Evolutionary conservation across 35 echinoderm and acorn worm species (phyloP).

Genomic region (Stichopus chloronotus): DNA sequence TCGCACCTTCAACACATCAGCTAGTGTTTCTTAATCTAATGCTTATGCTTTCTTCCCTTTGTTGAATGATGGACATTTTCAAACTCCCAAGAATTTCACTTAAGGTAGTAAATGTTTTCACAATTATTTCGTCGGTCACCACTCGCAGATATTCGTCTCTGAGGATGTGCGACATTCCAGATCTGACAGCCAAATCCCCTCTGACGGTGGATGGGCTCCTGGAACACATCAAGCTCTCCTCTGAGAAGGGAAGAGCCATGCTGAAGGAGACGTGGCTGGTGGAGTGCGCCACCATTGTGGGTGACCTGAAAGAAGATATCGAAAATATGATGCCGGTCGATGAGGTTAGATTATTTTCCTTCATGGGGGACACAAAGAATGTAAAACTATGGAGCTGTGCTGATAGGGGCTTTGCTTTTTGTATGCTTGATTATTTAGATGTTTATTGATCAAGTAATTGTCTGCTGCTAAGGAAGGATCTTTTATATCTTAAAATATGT

Average conservation of each 20-base stretch:
- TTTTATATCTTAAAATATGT: no score
- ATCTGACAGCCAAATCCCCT: conserved; percentile 74
- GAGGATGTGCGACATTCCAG: conserved; percentile 82
- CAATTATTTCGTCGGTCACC: no score
- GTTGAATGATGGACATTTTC: no score
- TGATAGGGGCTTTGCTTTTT: no score
- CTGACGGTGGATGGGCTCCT: conserved; percentile 79
- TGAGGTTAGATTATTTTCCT: conserved; percentile 61
- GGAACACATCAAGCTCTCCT: conserved; percentile 70
- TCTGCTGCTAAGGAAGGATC: no score
- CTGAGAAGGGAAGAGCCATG: conserved; percentile 56
- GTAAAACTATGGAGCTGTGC: neutral
- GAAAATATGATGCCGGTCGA: conserved; percentile 86
- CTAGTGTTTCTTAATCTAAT: no score
- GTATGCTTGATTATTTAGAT: no score
- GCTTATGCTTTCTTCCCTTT: no score
- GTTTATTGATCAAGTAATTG: no score
- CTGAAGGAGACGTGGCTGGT: conserved; percentile 76
- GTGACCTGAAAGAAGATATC: conserved; percentile 76
- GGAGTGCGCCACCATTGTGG: conserved; percentile 81
- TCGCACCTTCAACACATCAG: no score
- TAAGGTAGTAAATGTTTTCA: no score
- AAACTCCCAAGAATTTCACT: no score
- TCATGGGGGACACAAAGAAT: neutral
- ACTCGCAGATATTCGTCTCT: conserved; percentile 72